A percentile compares a stretch with the other conserved stretches of the same genome.
Evolutionary conservation across 2,888 invertebrate species (phyloP).

Genomic region (Rhagonycha lutea): DNA sequence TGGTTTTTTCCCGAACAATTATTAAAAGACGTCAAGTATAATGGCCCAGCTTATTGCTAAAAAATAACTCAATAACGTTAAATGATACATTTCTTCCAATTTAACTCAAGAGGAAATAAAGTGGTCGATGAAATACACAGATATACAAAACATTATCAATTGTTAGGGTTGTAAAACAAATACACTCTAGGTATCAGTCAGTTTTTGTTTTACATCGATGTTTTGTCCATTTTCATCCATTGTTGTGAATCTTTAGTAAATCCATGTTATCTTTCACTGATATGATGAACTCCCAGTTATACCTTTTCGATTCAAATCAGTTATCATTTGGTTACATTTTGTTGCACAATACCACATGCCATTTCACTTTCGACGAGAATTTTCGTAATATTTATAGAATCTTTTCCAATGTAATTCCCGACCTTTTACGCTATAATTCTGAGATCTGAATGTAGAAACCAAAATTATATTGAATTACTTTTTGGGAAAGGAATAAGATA

Average conservation of each 20-base stretch:
- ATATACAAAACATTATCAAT: not conserved
- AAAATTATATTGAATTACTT: not conserved
- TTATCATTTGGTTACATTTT: too few relatives aligned
- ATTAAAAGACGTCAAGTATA: not conserved
- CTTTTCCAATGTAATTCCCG: not conserved
- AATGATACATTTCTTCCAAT: not conserved
- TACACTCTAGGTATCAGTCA: not conserved
- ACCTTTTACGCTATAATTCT: not conserved
- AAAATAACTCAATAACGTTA: not conserved
- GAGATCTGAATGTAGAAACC: not conserved
- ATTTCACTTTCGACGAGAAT: not conserved
- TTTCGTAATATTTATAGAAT: not conserved
- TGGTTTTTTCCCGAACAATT: not conserved
- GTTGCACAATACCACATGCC: not conserved
- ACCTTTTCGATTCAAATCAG: not conserved
- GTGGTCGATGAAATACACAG: not conserved
- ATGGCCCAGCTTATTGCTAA: not conserved
- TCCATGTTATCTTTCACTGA: not conserved
- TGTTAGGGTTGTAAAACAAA: not conserved
- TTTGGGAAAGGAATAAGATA: not conserved
- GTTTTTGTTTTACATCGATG: not conserved
- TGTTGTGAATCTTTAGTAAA: not conserved
- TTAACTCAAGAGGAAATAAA: not conserved
- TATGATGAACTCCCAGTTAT: not conserved
- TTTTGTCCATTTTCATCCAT: not conserved